phyloP scores from a whole-genome alignment of 2,797 vertebrate species.

The Nasua narica region DNA sequence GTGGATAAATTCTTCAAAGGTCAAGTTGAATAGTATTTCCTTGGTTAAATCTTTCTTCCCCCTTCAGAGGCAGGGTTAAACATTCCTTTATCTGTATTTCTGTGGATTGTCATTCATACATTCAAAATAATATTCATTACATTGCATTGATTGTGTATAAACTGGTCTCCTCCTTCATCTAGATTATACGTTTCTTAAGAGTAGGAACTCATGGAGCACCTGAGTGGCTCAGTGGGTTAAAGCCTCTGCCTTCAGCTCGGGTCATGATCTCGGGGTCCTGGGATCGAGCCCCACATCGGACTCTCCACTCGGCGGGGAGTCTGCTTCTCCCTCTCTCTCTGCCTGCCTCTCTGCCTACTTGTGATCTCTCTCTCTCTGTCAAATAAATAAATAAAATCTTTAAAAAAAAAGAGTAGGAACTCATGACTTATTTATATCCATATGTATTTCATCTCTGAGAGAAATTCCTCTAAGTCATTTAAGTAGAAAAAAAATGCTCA shows the following conservation, averaged over 20 bases:
- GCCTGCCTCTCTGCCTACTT: too few relatives aligned
- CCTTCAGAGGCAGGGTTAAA: not conserved
- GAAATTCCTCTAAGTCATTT: not conserved
- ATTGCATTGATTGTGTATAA: not conserved
- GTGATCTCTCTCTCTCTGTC: too few relatives aligned
- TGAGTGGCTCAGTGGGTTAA: too few relatives aligned
- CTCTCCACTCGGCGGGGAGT: too few relatives aligned
- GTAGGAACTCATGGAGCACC: not conserved
- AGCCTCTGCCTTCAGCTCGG: too few relatives aligned
- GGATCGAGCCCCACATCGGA: too few relatives aligned
- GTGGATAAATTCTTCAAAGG: not conserved
- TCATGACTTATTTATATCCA: not conserved
- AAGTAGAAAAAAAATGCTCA: not conserved
- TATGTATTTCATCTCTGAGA: not conserved
- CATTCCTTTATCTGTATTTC: not conserved
- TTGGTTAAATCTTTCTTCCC: not conserved
- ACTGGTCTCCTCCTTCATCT: not conserved
- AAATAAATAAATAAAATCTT: too few relatives aligned
- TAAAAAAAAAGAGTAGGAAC: not conserved
- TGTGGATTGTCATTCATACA: not conserved
- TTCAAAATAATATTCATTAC: not conserved
- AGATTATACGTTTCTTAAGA: not conserved
- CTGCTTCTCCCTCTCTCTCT: too few relatives aligned
- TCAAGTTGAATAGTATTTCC: not conserved
- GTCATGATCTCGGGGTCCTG: too few relatives aligned